Conservation (phyloP, 2,113 vertebrate genomes). For the Lophotis ruficrista region DNA sequence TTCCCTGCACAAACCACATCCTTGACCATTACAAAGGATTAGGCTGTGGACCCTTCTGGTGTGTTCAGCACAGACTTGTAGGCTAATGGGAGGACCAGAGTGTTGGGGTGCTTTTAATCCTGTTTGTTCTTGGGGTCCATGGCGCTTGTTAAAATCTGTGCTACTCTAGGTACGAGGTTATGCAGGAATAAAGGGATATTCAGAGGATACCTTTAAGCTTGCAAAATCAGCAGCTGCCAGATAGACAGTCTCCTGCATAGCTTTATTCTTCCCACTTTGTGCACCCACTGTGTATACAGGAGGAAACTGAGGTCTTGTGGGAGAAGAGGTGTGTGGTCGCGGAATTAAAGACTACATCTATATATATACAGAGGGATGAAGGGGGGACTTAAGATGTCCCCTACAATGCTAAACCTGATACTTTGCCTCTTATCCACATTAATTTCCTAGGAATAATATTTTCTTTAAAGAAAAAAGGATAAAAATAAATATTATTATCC, state of each 20-base stretch:
- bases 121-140: neutral
- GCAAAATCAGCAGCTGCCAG: neutral
- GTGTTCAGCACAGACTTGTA: neutral
- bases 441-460: constrained; percentile 67
- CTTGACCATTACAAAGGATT: neutral
- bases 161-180: neutral
- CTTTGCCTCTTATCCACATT: constrained; percentile 47
- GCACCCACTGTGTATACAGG: neutral
- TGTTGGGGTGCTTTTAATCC: neutral
- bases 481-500: constrained; percentile 54
- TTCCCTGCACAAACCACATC: neutral
- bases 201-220: neutral
- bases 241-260: neutral
- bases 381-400: constrained; percentile 27
- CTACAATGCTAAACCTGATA: constrained; percentile 35
- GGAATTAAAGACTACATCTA: constrained; percentile 6
- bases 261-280: constrained; percentile 11
- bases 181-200: neutral
- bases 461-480: constrained; percentile 54
- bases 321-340: constrained; percentile 45
- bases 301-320: neutral
- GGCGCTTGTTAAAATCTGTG: neutral
- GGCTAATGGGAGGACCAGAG: neutral
- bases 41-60: neutral
- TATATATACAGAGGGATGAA: neutral